Conservation (phyloP, 2,888 invertebrate genomes). For the Synergus itoensis region DNA sequence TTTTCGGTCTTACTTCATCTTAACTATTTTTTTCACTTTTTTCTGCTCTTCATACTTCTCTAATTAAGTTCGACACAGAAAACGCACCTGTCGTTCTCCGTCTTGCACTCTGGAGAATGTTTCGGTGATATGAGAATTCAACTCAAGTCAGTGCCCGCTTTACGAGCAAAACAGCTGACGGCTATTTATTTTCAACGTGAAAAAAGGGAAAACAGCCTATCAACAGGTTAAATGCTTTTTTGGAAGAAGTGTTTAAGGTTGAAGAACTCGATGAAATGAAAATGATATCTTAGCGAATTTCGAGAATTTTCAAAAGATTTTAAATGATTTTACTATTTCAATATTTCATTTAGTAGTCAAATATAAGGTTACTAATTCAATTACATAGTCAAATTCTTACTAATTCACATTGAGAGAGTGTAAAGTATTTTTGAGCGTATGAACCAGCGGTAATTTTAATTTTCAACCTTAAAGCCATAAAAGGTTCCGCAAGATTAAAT, state of each 20-base stretch:
- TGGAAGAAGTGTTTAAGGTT: no score
- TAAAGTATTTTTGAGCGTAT: no score
- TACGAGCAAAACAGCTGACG: slow-evolving; percentile 35
- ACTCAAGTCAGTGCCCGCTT: slow-evolving; percentile 1
- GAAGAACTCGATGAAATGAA: no score
- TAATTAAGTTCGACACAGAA: slow-evolving; percentile 16
- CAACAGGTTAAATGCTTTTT: not conserved
- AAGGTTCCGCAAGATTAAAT: not conserved
- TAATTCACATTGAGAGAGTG: no score
- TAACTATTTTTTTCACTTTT: not conserved
- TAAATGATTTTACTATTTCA: no score
- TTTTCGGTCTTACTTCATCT: slow-evolving; percentile 16
- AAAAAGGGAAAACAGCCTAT: not conserved
- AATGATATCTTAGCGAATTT: no score
- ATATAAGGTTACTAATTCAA: no score
- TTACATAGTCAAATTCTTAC: no score
- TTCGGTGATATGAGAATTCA: slow-evolving; percentile 4
- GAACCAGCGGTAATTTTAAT: not conserved
- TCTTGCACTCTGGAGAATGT: slow-evolving; percentile 9
- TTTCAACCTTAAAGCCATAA: not conserved
- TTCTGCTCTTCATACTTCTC: not conserved
- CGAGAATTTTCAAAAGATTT: no score
- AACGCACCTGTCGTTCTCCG: slow-evolving; percentile 22
- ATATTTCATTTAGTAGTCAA: no score
- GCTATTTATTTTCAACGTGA: slow-evolving; percentile 12